These are phyloP conservation scores for Cyphomyrus plagiostoma DNA, from an alignment of 2,113 vertebrate genomes.

Conservation along the genomic window DNA sequence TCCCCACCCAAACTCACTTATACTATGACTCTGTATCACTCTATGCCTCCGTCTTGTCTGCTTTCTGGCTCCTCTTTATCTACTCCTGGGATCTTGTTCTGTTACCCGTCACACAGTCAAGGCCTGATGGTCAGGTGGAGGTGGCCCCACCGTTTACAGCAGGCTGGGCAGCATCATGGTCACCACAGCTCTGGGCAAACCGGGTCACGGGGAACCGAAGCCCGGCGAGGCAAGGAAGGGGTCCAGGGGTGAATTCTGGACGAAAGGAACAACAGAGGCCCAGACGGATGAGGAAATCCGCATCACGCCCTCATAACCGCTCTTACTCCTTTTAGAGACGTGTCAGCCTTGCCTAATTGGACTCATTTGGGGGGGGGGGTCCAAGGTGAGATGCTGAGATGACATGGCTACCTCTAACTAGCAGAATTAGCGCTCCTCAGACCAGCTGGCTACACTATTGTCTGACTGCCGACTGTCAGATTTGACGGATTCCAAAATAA, in stretches of 20 bases:
- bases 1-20: background rate
- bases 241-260: background rate
- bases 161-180: background rate
- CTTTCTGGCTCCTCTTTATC: background rate
- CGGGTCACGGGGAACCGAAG: background rate
- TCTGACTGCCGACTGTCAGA: background rate
- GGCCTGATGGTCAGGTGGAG: background rate
- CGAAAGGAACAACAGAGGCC: background rate
- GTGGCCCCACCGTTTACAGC: background rate
- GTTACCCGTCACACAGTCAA: background rate
- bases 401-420: background rate
- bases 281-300: background rate
- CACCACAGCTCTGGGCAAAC: background rate
- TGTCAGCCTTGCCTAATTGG: background rate
- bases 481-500: background rate
- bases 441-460: background rate
- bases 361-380: background rate
- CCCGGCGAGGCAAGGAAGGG: background rate
- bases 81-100: background rate
- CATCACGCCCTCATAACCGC: background rate
- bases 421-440: background rate
- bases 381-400: background rate
- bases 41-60: background rate
- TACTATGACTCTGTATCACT: background rate
- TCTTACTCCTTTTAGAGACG: background rate